phyloP scores from a whole-genome alignment of 2,888 invertebrate species.

The Tolmerus cingulatus region DNA sequence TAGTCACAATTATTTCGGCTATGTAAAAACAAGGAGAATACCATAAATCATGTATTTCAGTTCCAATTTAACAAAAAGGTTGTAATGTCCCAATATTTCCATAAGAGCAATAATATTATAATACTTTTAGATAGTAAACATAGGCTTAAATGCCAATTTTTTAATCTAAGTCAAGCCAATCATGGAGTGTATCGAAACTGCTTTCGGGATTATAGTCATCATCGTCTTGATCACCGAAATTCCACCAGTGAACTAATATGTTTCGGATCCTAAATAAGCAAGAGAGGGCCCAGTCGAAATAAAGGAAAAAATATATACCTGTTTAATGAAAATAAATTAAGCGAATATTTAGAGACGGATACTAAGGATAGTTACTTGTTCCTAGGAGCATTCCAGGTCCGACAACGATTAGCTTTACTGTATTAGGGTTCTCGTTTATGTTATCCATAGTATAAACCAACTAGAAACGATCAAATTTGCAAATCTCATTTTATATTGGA shows the following conservation, averaged over 20 bases:
- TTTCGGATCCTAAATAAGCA: conserved; percentile 57
- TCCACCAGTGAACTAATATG: conserved; percentile 61
- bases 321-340: not conserved
- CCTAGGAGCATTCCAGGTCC: conserved; percentile 43
- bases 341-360: not conserved
- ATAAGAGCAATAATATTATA: not conserved
- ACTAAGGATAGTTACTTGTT: conserved; percentile 19
- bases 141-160: not conserved
- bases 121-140: not conserved
- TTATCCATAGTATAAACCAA: conserved; percentile 40
- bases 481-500: not conserved
- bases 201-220: conserved; percentile 1
- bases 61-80: not conserved
- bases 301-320: conserved; percentile 57
- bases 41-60: not conserved
- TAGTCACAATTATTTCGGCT: no score
- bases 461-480: not conserved
- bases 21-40: not conserved
- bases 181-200: not conserved
- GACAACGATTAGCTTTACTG: conserved; percentile 40
- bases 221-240: conserved; percentile 58
- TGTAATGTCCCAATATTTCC: not conserved
- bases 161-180: conserved; percentile 4
- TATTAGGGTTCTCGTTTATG: conserved; percentile 21
- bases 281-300: conserved; percentile 58